Evolutionary conservation across 1,140 invertebrate species (phyloP), one percentile per base, ranked within the genome.

Genomic region (Aphidius ervi): DNA sequence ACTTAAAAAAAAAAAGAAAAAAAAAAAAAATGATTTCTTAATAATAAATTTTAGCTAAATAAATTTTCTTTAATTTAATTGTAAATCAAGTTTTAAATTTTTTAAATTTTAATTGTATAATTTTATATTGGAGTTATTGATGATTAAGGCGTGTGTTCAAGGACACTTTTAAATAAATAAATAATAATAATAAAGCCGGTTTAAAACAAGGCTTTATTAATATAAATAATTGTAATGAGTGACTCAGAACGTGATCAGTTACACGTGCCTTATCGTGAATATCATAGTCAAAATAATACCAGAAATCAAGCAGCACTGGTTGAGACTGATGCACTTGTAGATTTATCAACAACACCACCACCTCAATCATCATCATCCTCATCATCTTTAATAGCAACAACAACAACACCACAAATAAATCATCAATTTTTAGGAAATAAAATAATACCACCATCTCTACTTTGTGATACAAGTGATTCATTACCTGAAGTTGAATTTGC

Each of bases 221-320:
- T 37, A 48, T 16, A 20, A 5, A 48, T 39, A n/a, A 60, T n/a
- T 79, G 78, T 79, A 63, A 80, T 80, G 78, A 80, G 78, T 65
- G 77, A 80, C 72, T 80, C 77, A 61, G 78, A 79, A 77, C 78
- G 79, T 64, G 77, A 65, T 63, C 77, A 80, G 68, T 64, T 80
- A 65, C 76, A 78, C 66, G 77, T 79, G 76, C 77, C 75, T 77
- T 80, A 79, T 65, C 69, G 71, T 72, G 78, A 80, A 63, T 80
- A 80, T 63, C 75, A 80, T 46, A 79, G 75, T 58, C 75, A 79
- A 63, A 78, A 75, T 58, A 78, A 64, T 37, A 74, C 67, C 16
- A 73, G 68, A 59, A 65, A 72, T 45, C 62, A 69, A 63, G 61
- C 48, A 9, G 69, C 68, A n/a, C 64, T 73, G 20, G 68, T 72